Evolutionary conservation across 1,140 invertebrate species (phyloP).

Genomic region (Pseudobourletiella spinata): DNA sequence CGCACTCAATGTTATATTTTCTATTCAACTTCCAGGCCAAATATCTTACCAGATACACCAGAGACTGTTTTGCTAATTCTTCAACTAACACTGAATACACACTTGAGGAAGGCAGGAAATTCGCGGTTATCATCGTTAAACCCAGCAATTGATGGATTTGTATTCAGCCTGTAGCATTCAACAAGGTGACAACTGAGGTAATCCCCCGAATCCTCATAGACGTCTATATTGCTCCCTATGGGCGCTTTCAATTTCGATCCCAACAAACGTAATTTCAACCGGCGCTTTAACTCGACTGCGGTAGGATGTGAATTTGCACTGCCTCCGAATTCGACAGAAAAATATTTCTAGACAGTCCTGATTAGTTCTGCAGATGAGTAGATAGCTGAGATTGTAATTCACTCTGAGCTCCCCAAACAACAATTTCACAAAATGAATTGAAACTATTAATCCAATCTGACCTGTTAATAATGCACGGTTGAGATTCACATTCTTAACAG

Average conservation of each 20-base stretch:
- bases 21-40: neutral
- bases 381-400: slow-evolving; percentile 4
- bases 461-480: slow-evolving; percentile 12
- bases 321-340: slow-evolving; percentile 31
- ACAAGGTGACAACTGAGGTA: neutral
- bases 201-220: neutral
- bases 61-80: neutral
- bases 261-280: slow-evolving; percentile 21
- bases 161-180: neutral
- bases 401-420: slow-evolving; percentile 17
- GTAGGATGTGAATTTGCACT: slow-evolving; percentile 13
- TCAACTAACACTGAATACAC: neutral
- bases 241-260: slow-evolving; percentile 7
- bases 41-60: neutral
- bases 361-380: slow-evolving; percentile 22
- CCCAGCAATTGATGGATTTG: neutral
- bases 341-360: slow-evolving; percentile 32
- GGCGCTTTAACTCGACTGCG: slow-evolving; percentile 19
- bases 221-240: neutral
- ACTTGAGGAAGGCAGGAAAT: too few species aligned
- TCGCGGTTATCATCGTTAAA: neutral
- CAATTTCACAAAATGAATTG: slow-evolving; percentile 14
- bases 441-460: slow-evolving; percentile 28
- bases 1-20: neutral
- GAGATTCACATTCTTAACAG: neutral